These are phyloP conservation scores for Syngnathoides biaculeatus DNA, from an alignment of 2,113 vertebrate species.

Conservation along the genomic window DNA sequence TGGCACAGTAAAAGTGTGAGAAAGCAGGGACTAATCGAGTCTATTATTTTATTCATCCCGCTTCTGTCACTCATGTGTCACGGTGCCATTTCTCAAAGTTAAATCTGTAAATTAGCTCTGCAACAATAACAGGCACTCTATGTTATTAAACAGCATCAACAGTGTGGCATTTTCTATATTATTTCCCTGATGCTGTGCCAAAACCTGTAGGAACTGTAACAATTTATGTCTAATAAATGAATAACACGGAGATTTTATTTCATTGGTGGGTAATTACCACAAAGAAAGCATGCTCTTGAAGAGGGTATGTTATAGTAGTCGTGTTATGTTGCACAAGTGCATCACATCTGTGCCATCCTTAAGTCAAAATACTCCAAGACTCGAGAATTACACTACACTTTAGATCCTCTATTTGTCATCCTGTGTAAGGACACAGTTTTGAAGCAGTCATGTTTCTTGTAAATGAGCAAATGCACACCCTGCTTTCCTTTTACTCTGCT, in stretches of 20 bases:
- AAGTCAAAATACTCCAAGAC: neutral
- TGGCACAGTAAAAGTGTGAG: neutral
- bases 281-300: neutral
- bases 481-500: neutral
- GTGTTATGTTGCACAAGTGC: neutral
- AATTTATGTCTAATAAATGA: conserved; percentile 1
- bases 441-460: neutral
- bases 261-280: neutral
- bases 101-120: conserved; percentile 8
- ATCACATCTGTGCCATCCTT: neutral
- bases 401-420: neutral
- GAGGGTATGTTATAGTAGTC: neutral
- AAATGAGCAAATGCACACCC: neutral
- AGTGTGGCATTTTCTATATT: neutral
- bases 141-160: conserved; percentile 1
- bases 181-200: neutral
- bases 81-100: neutral
- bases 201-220: neutral
- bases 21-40: neutral
- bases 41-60: neutral
- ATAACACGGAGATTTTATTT: neutral
- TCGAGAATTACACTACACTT: neutral
- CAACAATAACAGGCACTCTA: conserved; percentile 5
- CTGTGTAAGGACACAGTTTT: neutral
- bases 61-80: neutral